Conservation (phyloP, 2,888 invertebrate species). For the Tiliacea aurago region DNA sequence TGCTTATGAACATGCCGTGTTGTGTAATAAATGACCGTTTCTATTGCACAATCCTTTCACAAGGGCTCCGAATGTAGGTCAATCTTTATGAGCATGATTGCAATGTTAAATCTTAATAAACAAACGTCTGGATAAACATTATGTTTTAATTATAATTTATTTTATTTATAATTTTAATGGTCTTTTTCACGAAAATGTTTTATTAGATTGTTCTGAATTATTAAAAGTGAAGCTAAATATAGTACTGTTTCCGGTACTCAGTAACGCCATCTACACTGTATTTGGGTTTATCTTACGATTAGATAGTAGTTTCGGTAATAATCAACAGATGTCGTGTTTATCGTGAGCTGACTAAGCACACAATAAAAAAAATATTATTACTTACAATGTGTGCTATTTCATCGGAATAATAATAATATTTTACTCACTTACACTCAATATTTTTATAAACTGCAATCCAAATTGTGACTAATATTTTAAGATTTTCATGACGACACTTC, state of each 20-base stretch:
- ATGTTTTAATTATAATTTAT: slow-evolving; percentile 8
- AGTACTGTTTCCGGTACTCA: slow-evolving; percentile 61
- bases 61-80: slow-evolving; percentile 90
- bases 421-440: neutral
- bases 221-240: slow-evolving; percentile 19
- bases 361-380: neutral
- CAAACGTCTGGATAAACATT: slow-evolving; percentile 20
- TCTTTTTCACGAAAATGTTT: neutral
- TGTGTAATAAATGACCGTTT: slow-evolving; percentile 91
- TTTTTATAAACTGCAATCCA: neutral
- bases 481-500: neutral
- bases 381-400: neutral
- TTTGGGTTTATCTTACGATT: slow-evolving; percentile 6
- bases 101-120: slow-evolving; percentile 71
- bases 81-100: slow-evolving; percentile 86
- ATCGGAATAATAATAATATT: no score
- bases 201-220: slow-evolving; percentile 10
- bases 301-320: slow-evolving; percentile 24
- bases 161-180: slow-evolving; percentile 7
- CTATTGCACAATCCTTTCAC: slow-evolving; percentile 91
- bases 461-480: neutral
- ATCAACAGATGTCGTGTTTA: slow-evolving; percentile 50
- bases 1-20: slow-evolving; percentile 88
- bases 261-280: slow-evolving; percentile 64
- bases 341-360: neutral